These are phyloP conservation scores for Hypocryptadius cinnamomeus DNA, from an alignment of 2,113 vertebrate genomes.

Conservation along the genomic window DNA sequence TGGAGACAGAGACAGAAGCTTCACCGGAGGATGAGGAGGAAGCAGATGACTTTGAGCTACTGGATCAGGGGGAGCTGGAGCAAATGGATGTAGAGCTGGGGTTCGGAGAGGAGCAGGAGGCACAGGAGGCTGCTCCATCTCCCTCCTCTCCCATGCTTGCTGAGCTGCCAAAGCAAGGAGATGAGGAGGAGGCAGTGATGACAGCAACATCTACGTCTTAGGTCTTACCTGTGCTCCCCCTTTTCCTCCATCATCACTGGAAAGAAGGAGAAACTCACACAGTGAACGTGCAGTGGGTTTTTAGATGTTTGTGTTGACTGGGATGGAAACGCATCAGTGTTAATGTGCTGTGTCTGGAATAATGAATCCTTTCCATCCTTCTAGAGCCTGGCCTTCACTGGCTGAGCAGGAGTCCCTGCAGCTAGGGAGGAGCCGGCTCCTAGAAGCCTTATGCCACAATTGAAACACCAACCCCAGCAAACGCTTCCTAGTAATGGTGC, in stretches of 20 bases:
- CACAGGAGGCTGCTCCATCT: background rate
- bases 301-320: slow-evolving; percentile 34
- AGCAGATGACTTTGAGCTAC: slow-evolving; percentile 92
- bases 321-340: slow-evolving; percentile 36
- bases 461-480: slow-evolving; percentile 40
- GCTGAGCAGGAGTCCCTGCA: background rate
- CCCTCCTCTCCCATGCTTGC: background rate
- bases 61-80: slow-evolving; percentile 98
- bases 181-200: slow-evolving; percentile 41
- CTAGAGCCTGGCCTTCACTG: slow-evolving; percentile 20
- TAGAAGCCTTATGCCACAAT: slow-evolving; percentile 27
- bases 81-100: slow-evolving; percentile 83
- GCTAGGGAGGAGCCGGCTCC: background rate
- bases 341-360: slow-evolving; percentile 58
- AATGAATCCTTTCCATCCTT: slow-evolving; percentile 37
- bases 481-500: slow-evolving; percentile 62
- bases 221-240: background rate
- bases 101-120: slow-evolving; percentile 58
- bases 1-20: slow-evolving; percentile 25
- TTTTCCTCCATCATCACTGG: slow-evolving; percentile 22
- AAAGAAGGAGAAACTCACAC: slow-evolving; percentile 37
- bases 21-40: slow-evolving; percentile 73
- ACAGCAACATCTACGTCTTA: slow-evolving; percentile 47
- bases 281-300: slow-evolving; percentile 12
- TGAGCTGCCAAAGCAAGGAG: slow-evolving; percentile 45